A percentile compares a stretch with the other conserved stretches of the same genome.
These are phyloP conservation scores for Eurystomus gularis DNA, from an alignment of 2,113 vertebrate genomes.

Conservation along the genomic window DNA sequence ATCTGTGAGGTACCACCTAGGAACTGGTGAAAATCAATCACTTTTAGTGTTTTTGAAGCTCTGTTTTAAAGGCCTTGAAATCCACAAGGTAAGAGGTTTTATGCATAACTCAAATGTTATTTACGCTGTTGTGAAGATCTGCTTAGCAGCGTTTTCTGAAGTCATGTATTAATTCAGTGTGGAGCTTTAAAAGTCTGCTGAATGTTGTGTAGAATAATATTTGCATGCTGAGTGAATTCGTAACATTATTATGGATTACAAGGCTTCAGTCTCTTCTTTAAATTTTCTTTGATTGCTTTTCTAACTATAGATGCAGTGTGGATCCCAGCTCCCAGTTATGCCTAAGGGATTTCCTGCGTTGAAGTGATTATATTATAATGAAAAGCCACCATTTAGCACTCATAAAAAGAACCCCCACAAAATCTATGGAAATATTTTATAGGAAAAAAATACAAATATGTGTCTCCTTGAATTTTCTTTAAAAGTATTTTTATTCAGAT, in stretches of 20 bases:
- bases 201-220: neutral
- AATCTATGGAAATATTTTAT: neutral
- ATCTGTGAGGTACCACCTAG: neutral
- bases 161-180: neutral
- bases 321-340: neutral
- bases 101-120: neutral
- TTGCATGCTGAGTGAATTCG: neutral
- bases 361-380: neutral
- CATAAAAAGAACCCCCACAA: neutral
- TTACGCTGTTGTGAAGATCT: neutral
- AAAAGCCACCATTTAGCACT: neutral
- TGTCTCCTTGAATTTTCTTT: neutral
- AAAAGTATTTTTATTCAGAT: neutral
- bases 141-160: neutral
- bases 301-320: neutral
- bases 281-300: neutral
- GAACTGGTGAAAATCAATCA: neutral
- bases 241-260: neutral
- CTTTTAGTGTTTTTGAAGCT: neutral
- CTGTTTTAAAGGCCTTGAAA: neutral
- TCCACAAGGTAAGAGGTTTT: neutral
- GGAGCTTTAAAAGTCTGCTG: neutral
- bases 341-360: conserved; percentile 1
- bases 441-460: neutral
- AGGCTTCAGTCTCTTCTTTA: neutral